Evolutionary conservation across 2,888 invertebrate species (phyloP).

Genomic region (Penaeus monodon): DNA sequence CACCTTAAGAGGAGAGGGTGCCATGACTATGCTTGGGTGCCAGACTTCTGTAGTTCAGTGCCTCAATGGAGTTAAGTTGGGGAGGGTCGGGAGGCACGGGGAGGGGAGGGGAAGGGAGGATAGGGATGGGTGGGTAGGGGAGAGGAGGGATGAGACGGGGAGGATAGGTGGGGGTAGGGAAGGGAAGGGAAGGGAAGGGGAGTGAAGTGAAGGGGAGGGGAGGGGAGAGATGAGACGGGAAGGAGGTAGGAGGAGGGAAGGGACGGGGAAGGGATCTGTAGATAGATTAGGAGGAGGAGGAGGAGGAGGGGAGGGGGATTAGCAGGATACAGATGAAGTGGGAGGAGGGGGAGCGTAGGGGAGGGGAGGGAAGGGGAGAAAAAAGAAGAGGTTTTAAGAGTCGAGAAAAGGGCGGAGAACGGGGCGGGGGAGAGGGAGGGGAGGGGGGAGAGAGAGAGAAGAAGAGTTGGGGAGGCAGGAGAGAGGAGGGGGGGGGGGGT

Average conservation of each 20-base stretch:
- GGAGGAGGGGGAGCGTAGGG: too few species aligned
- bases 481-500: background rate
- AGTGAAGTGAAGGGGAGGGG: background rate
- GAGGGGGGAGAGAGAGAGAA: background rate
- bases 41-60: too few species aligned
- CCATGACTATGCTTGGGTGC: too few species aligned
- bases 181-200: background rate
- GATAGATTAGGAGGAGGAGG: background rate
- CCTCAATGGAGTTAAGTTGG: background rate
- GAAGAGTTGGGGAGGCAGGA: background rate
- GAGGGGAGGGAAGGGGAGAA: too few species aligned
- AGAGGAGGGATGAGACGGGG: background rate
- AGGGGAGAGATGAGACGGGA: background rate
- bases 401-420: too few species aligned
- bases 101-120: background rate
- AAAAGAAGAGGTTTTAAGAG: too few species aligned
- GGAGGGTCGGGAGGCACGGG: background rate
- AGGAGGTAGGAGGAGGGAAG: background rate
- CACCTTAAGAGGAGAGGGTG: background rate
- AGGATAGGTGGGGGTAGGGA: background rate
- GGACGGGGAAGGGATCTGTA: background rate
- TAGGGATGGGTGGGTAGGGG: background rate
- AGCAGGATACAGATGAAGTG: too few species aligned
- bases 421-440: too few species aligned
- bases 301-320: too few species aligned